Conservation (phyloP, 2,797 vertebrate genomes). For the Atherinosoma microstoma region DNA sequence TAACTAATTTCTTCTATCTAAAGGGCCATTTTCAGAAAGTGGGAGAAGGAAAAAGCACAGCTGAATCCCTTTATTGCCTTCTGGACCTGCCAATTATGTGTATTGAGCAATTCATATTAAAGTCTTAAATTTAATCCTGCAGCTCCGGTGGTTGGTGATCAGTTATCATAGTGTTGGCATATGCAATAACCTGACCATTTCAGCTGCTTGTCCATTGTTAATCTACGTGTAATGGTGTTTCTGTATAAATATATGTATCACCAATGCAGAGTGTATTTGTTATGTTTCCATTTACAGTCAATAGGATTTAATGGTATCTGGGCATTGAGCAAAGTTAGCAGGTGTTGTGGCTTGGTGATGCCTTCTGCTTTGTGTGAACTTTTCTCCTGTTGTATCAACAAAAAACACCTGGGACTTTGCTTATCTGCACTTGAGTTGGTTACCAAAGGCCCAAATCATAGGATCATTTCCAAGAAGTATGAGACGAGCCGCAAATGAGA, state of each 20-base stretch:
- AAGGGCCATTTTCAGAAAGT: constrained; percentile 58
- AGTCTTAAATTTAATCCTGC: constrained; percentile 9
- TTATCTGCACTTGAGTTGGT: constrained; percentile 23
- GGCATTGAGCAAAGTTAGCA: constrained; percentile 51
- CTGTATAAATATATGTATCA: background rate
- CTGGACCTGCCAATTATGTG: background rate
- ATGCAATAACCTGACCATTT: background rate
- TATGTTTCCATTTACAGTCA: constrained; percentile 8
- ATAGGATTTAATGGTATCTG: background rate
- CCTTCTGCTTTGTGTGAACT: constrained; percentile 51
- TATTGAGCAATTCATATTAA: constrained; percentile 1
- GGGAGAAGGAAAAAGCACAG: constrained; percentile 41
- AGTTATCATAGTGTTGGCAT: background rate
- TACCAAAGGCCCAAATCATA: constrained; percentile 32
- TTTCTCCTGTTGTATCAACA: constrained; percentile 44
- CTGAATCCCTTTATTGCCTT: constrained; percentile 21
- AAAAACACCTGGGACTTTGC: constrained; percentile 63
- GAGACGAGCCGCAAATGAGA: constrained; percentile 41
- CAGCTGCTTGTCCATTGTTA: constrained; percentile 1
- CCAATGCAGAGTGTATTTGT: background rate
- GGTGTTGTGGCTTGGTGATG: constrained; percentile 43
- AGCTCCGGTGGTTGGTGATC: background rate
- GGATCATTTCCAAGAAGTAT: constrained; percentile 15
- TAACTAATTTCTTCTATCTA: constrained; percentile 82
- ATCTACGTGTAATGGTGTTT: background rate